A percentile compares a stretch with the other conserved stretches of the same genome.
Conservation (phyloP, 2,888 invertebrate genomes). For the Epinotia ramella region DNA sequence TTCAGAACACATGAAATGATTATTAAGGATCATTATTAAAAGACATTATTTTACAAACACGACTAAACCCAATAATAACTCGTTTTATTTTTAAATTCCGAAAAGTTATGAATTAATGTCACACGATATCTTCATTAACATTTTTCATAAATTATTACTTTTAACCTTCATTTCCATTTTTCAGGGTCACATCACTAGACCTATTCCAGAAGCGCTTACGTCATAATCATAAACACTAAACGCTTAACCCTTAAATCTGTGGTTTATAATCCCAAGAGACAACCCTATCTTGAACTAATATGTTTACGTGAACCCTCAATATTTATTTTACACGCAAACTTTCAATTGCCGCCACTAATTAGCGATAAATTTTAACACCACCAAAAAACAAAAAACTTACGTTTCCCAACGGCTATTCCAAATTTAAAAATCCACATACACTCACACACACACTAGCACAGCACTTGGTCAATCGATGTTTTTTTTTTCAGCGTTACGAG, state of each 20-base stretch:
- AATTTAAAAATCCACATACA: constrained; percentile 38
- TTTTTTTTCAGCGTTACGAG: constrained; percentile 15
- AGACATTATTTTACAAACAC: neutral
- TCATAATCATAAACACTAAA: constrained; percentile 24
- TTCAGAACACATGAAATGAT: no score
- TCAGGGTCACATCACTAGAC: neutral
- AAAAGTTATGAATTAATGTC: neutral
- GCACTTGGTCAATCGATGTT: constrained; percentile 43
- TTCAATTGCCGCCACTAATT: constrained; percentile 13
- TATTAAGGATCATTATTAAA: no score
- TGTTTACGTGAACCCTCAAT: constrained; percentile 2
- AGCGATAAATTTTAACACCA: neutral
- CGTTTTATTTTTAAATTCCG: neutral
- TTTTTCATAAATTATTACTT: no score
- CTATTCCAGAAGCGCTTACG: constrained; percentile 13
- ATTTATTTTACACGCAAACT: constrained; percentile 32
- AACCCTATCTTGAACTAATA: constrained; percentile 23
- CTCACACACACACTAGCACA: constrained; percentile 42
- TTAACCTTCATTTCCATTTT: neutral
- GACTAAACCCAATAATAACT: neutral
- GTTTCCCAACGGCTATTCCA: constrained; percentile 32
- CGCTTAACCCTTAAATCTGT: constrained; percentile 26
- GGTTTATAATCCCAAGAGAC: constrained; percentile 12
- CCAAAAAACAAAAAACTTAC: constrained; percentile 27
- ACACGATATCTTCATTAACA: neutral